Evolutionary conservation across 2,797 vertebrate species (phyloP).

Genomic region (Epinephelus malabaricus): DNA sequence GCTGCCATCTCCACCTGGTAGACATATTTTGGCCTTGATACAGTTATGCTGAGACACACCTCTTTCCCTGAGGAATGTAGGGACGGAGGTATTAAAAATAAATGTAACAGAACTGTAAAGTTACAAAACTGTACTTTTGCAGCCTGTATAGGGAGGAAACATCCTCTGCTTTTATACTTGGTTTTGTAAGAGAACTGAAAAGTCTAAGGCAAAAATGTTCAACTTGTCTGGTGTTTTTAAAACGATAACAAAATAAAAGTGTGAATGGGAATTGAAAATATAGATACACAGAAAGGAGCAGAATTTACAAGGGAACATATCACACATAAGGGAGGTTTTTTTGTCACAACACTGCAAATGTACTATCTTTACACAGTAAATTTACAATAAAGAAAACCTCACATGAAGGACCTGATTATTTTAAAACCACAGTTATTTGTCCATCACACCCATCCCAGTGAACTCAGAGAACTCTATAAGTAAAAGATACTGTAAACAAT

Average conservation of each 20-base stretch:
- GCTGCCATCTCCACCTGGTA: slow-evolving; percentile 44
- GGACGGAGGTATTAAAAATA: slow-evolving; percentile 17
- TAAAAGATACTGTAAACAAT: not conserved
- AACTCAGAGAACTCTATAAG: not conserved
- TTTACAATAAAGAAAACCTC: not conserved
- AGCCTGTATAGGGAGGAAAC: not conserved
- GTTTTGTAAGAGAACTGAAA: not conserved
- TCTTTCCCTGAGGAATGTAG: slow-evolving; percentile 21
- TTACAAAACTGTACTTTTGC: not conserved
- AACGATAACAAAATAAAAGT: too few relatives aligned
- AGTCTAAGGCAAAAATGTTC: not conserved
- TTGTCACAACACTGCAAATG: not conserved
- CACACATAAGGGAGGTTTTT: not conserved
- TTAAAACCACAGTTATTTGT: not conserved
- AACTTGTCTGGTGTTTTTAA: not conserved
- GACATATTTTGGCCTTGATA: slow-evolving; percentile 41
- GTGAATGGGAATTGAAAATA: not conserved
- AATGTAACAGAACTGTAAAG: slow-evolving; percentile 10
- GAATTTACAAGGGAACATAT: too few relatives aligned
- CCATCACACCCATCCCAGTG: not conserved
- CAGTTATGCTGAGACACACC: slow-evolving; percentile 35
- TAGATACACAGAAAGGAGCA: not conserved
- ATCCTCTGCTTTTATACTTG: not conserved
- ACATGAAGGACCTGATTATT: not conserved
- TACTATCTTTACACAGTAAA: not conserved